Percentiles rank a stretch among this genome's conserved stretches.
Evolutionary conservation across 2,113 vertebrate species (phyloP).

Genomic region (Potamarius usumacintae): DNA sequence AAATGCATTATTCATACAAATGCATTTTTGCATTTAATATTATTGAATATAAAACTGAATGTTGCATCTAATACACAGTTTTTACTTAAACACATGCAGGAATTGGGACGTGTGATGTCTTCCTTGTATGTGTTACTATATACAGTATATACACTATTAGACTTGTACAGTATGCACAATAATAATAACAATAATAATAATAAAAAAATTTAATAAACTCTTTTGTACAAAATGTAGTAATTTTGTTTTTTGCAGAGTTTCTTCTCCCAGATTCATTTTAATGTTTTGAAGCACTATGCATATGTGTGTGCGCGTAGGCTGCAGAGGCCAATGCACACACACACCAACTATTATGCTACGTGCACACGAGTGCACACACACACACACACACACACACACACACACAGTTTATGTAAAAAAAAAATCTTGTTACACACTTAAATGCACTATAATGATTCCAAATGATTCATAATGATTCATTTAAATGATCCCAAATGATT

Average conservation of each 20-base stretch:
- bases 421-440: not conserved
- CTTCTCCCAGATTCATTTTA: not conserved
- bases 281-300: not conserved
- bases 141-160: not conserved
- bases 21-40: not conserved
- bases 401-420: not conserved
- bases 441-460: not conserved
- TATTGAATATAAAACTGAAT: not conserved
- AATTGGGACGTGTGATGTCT: not conserved
- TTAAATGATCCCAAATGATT: not conserved
- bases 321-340: not conserved
- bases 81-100: not conserved
- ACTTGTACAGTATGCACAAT: too few species aligned
- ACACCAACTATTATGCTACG: not conserved
- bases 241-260: not conserved
- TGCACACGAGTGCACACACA: too few species aligned
- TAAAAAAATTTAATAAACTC: not conserved
- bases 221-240: not conserved
- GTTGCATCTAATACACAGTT: not conserved
- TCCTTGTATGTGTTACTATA: not conserved
- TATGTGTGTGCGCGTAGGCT: not conserved
- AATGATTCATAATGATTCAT: not conserved
- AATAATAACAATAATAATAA: too few species aligned
- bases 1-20: not conserved
- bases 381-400: constrained; percentile 22